phyloP scores from a whole-genome alignment of 2,113 vertebrate species.

The Nerophis lumbriciformis region DNA sequence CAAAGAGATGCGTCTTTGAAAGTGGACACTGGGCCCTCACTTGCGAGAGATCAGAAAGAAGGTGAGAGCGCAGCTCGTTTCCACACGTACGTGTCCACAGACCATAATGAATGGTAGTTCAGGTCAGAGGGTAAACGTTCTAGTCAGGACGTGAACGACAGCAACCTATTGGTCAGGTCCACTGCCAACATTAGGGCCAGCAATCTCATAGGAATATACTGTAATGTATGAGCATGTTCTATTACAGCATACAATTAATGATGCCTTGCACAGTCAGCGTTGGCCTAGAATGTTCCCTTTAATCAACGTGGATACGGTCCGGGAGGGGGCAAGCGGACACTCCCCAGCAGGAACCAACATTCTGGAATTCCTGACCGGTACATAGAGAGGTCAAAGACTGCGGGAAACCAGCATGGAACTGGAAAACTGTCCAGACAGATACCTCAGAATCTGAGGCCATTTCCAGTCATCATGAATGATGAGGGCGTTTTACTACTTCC shows the following conservation, averaged over 20 bases:
- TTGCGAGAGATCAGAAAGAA: slow-evolving; percentile 26
- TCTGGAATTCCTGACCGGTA: slow-evolving; percentile 42
- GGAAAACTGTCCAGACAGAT: slow-evolving; percentile 22
- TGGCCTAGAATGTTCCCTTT: slow-evolving; percentile 12
- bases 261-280: too few relatives aligned
- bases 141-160: slow-evolving; percentile 47
- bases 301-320: slow-evolving; percentile 8
- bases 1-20: slow-evolving; percentile 59
- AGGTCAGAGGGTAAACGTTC: slow-evolving; percentile 59
- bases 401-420: slow-evolving; percentile 42
- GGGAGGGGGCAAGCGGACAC: slow-evolving; percentile 14
- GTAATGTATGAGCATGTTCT: too few relatives aligned
- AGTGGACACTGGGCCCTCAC: slow-evolving; percentile 46
- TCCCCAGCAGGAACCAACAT: slow-evolving; percentile 37
- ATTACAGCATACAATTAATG: too few relatives aligned
- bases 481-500: neutral
- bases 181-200: slow-evolving; percentile 17
- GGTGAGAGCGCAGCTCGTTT: slow-evolving; percentile 25
- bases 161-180: slow-evolving; percentile 21
- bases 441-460: slow-evolving; percentile 22
- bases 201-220: too few relatives aligned
- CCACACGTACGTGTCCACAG: slow-evolving; percentile 31
- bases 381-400: slow-evolving; percentile 21
- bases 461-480: neutral
- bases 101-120: slow-evolving; percentile 46